phyloP scores from a whole-genome alignment of 2,888 invertebrate species.

The Dendrolimus pini region DNA sequence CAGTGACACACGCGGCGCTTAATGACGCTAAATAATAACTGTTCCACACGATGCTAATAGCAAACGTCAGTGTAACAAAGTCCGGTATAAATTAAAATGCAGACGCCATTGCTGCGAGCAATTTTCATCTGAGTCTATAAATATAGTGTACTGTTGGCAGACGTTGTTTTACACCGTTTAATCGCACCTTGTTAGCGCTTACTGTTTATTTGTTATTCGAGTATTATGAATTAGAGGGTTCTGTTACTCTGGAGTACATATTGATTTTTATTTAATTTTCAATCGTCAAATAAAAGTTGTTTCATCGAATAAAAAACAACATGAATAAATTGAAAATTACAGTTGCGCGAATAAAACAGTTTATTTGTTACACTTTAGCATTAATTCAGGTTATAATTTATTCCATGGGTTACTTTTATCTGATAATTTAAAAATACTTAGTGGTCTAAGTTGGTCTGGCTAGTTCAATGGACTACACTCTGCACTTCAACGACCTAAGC shows the following conservation, averaged over 20 bases:
- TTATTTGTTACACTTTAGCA: no score
- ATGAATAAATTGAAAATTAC: no score
- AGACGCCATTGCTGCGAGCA: not conserved
- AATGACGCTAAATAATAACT: not conserved
- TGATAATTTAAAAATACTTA: no score
- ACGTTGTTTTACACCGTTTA: constrained; percentile 20
- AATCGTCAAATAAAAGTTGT: no score
- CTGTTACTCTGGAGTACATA: not conserved
- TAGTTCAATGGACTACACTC: no score
- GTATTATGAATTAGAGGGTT: constrained; percentile 20
- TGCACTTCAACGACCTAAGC: no score
- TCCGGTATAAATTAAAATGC: not conserved
- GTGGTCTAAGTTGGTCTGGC: no score
- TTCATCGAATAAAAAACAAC: no score
- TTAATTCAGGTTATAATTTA: no score
- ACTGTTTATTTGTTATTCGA: constrained; percentile 4
- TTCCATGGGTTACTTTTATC: no score
- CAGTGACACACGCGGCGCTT: not conserved
- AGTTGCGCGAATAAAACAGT: no score
- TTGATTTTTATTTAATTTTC: no score
- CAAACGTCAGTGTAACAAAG: not conserved
- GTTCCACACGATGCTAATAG: not conserved
- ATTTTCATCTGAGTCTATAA: not conserved
- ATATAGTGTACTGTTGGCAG: not conserved
- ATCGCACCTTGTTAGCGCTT: constrained; percentile 36